Conservation (phyloP, 2,113 vertebrate species). For the Neolamprologus falcicula region DNA sequence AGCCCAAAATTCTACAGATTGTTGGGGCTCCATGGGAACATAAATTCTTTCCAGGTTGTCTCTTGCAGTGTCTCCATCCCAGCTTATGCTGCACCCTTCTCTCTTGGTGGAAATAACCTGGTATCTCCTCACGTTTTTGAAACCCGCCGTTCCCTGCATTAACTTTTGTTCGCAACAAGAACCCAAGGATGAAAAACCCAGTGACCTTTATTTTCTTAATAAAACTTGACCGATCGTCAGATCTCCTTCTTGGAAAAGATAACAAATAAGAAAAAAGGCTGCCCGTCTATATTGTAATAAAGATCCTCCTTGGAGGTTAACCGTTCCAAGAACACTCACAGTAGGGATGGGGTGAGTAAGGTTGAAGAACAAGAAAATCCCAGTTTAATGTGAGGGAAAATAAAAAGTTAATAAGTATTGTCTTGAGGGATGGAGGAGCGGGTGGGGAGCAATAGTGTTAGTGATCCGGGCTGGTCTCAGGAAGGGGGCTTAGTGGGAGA, state of each 20-base stretch:
- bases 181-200: not conserved
- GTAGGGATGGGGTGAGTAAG: conserved; percentile 35
- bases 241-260: conserved; percentile 4
- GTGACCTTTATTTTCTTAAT: conserved; percentile 40
- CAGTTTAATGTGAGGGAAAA: conserved; percentile 31
- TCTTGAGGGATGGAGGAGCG: not conserved
- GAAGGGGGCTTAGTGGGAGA: conserved; percentile 36
- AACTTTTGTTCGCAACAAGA: not conserved
- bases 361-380: conserved; percentile 37
- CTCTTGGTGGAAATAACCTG: not conserved
- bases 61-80: not conserved
- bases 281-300: conserved; percentile 45
- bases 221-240: conserved; percentile 13
- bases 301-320: conserved; percentile 38
- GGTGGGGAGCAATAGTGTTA: conserved; percentile 1
- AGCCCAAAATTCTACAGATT: not conserved
- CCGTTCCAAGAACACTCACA: conserved; percentile 48
- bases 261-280: not conserved
- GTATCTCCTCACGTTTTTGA: not conserved
- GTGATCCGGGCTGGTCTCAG: conserved; percentile 23
- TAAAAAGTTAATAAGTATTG: conserved; percentile 53
- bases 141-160: not conserved
- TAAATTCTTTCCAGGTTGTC: not conserved
- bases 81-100: not conserved
- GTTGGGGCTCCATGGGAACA: not conserved